These are phyloP conservation scores for Tiaroga cobitis DNA, from an alignment of 2,797 vertebrate genomes.

Conservation along the genomic window DNA sequence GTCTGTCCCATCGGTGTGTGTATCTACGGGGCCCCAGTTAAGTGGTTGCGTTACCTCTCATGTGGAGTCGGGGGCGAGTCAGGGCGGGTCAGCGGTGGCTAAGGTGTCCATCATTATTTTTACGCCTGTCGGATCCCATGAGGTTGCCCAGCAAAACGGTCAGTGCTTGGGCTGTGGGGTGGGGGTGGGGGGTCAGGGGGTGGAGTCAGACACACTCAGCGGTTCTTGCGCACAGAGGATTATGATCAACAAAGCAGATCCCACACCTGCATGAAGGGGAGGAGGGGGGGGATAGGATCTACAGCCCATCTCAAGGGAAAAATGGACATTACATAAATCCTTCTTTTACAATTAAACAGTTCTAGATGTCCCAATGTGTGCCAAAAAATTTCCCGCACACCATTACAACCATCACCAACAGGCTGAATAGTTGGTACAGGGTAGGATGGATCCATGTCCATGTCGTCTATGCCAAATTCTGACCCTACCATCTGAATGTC, in stretches of 20 bases:
- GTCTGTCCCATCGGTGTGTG: slow-evolving; percentile 34
- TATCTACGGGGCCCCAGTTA: slow-evolving; percentile 83
- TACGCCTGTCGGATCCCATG: slow-evolving; percentile 99
- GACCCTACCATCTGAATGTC: background rate
- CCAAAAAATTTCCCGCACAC: background rate
- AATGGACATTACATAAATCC: slow-evolving; percentile 72
- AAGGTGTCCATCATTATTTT: slow-evolving; percentile 99
- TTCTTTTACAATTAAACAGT: background rate
- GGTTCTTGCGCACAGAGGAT: slow-evolving; percentile 87
- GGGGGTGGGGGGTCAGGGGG: slow-evolving; percentile 86
- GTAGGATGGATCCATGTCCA: background rate
- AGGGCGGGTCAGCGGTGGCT: slow-evolving; percentile 80
- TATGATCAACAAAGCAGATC: slow-evolving; percentile 95
- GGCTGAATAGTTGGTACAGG: background rate
- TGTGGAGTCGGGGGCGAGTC: slow-evolving; percentile 90
- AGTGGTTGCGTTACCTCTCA: slow-evolving; percentile 90
- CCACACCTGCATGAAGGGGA: slow-evolving; percentile 87
- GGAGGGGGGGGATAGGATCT: slow-evolving; percentile 23
- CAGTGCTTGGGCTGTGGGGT: slow-evolving; percentile 80
- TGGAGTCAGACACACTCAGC: slow-evolving; percentile 97
- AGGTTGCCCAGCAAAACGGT: slow-evolving; percentile 86
- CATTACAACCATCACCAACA: background rate
- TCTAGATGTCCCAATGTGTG: background rate
- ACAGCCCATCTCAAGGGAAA: background rate
- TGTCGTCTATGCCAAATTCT: background rate